These are phyloP conservation scores for Pseudorasbora parva DNA, from an alignment of 2,113 vertebrate genomes.

Conservation along the genomic window DNA sequence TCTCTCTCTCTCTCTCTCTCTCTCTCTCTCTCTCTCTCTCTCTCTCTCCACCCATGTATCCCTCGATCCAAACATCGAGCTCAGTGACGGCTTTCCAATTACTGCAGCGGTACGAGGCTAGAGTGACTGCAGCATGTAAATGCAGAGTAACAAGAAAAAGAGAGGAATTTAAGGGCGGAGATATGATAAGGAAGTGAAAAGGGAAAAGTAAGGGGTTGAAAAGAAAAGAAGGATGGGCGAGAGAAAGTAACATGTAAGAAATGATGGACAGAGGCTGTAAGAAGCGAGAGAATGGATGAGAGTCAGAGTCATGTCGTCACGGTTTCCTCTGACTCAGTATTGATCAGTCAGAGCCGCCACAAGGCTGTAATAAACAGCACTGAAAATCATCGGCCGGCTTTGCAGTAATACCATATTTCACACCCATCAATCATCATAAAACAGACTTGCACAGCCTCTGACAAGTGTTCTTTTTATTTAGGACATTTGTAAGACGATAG, in stretches of 20 bases:
- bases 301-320: slow-evolving; percentile 41
- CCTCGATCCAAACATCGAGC: slow-evolving; percentile 64
- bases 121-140: slow-evolving; percentile 75
- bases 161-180: slow-evolving; percentile 25
- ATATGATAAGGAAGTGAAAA: neutral
- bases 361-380: slow-evolving; percentile 49
- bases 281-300: slow-evolving; percentile 20
- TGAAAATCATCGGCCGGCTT: slow-evolving; percentile 43
- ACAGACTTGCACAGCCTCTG: slow-evolving; percentile 31
- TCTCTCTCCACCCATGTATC: slow-evolving; percentile 39
- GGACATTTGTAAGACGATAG: slow-evolving; percentile 22
- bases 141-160: slow-evolving; percentile 42
- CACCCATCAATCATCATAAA: slow-evolving; percentile 34
- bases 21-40: neutral
- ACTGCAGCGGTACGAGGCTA: slow-evolving; percentile 68
- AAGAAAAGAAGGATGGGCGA: neutral
- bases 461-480: slow-evolving; percentile 34
- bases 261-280: neutral
- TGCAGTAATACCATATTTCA: slow-evolving; percentile 48
- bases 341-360: slow-evolving; percentile 44
- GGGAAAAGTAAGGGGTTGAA: neutral
- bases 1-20: too few species aligned
- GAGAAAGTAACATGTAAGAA: neutral
- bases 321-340: slow-evolving; percentile 50
- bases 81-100: slow-evolving; percentile 80